Evolutionary conservation across 2,888 invertebrate genomes (phyloP).

Genomic region (Drosophila engyochracea): DNA sequence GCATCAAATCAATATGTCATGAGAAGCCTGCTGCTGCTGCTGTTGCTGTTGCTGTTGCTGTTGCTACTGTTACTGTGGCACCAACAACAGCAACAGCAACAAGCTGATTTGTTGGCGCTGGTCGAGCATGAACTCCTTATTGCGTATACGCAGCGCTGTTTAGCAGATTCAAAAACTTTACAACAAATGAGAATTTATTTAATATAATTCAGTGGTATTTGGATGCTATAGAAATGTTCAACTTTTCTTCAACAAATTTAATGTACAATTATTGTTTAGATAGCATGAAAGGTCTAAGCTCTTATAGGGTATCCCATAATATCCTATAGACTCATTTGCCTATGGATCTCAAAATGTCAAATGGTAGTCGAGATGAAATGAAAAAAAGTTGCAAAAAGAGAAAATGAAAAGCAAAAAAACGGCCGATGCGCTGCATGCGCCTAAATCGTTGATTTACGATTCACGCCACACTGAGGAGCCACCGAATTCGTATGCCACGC

Average conservation of each 20-base stretch:
- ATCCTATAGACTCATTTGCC: slow-evolving; percentile 9
- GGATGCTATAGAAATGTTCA: neutral
- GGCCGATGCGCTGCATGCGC: slow-evolving; percentile 66
- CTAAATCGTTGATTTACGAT: slow-evolving; percentile 83
- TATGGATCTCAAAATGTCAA: slow-evolving; percentile 58
- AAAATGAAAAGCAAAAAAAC: slow-evolving; percentile 46
- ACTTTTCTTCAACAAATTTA: neutral
- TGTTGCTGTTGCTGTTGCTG: slow-evolving; percentile 19
- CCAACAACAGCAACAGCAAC: slow-evolving; percentile 31
- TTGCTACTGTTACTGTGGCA: slow-evolving; percentile 15
- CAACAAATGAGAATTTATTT: neutral
- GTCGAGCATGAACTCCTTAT: slow-evolving; percentile 50
- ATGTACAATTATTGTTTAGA: neutral
- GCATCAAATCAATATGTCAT: slow-evolving; percentile 82
- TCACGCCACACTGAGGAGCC: slow-evolving; percentile 78
- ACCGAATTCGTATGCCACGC: slow-evolving; percentile 52
- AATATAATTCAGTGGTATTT: neutral
- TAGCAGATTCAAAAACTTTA: neutral
- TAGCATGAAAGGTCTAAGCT: neutral
- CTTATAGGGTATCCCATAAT: slow-evolving; percentile 28
- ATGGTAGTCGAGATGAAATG: slow-evolving; percentile 53
- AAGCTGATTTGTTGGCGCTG: slow-evolving; percentile 63
- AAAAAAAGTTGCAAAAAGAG: slow-evolving; percentile 21
- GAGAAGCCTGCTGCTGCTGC: slow-evolving; percentile 51
- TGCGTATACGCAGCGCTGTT: slow-evolving; percentile 69